phyloP scores from a whole-genome alignment of 2,888 invertebrate genomes.

The Willowsia nigromaculata region DNA sequence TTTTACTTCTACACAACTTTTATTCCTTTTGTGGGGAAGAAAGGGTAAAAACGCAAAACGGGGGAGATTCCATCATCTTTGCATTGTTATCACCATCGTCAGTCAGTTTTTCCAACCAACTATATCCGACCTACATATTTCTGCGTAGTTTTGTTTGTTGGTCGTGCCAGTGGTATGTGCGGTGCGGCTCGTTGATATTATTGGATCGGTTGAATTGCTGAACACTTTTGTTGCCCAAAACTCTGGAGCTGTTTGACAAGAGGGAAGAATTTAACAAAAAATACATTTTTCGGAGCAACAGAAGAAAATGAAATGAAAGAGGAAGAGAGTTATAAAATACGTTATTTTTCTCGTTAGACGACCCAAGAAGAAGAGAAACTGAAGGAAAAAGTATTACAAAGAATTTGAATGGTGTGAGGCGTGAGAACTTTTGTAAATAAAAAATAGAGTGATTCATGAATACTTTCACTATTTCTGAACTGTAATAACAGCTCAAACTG shows the following conservation, averaged over 20 bases:
- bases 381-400: background rate
- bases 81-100: background rate
- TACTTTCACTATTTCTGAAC: constrained; percentile 28
- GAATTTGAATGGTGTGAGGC: constrained; percentile 16
- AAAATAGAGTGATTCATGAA: constrained; percentile 25
- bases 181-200: background rate
- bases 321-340: background rate
- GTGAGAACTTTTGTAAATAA: background rate
- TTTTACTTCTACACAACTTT: background rate
- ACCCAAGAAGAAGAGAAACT: background rate
- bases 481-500: background rate
- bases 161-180: background rate
- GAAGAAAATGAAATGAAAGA: background rate
- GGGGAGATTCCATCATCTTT: background rate
- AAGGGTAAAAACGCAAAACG: background rate
- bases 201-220: background rate
- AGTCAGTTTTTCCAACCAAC: background rate
- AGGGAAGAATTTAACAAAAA: background rate
- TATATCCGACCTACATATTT: background rate
- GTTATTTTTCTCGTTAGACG: background rate
- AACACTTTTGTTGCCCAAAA: background rate
- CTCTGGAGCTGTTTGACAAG: background rate
- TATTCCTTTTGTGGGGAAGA: background rate
- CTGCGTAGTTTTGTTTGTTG: background rate
- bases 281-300: background rate